Evolutionary conservation across 2,113 vertebrate species (phyloP), one percentile per base, ranked within the genome.

Genomic region (Microcebus tavaratra): DNA sequence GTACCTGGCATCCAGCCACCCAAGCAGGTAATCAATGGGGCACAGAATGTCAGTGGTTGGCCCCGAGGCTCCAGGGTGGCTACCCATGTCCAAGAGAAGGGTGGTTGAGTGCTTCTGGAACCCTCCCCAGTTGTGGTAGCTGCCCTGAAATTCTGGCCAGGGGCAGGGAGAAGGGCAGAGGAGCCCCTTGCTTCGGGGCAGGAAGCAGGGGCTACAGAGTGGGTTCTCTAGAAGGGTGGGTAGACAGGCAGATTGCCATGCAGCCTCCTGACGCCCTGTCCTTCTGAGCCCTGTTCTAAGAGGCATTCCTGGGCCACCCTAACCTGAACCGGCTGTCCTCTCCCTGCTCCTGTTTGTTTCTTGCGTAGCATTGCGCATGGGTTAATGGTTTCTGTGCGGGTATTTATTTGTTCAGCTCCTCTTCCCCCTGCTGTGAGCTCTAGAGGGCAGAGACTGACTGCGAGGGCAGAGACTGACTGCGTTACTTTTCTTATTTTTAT

Each of bases 401-500:
- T 72, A 85, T 79, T 70, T 61, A 21, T 75, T 73, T 76, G 50
- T 55, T 89, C 68, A n/a, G 27, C 79, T 39, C 11, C 25, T 82
- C 39, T 34, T 42, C 50, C 63, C 34, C 10, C 4, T 7, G 11
- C 42, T 42, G 21, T 68, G 68, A 39, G n/a, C 81, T 67, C 59
- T 59, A 1, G 83, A 96, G 63, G 61, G 73, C 61, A 83, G 65
- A 68, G 45, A 65, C 27, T 42, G 42, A 42, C 42, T 5, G 42
- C 15, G 68, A 96, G 63, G 61, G 73, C 61, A 83, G 65, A 68
- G 45, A 65, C 27, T 42, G 39, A 42, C 39, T 55, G 12, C 6
- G 6, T 87, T 89, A 53, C 53, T 75, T 94, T 86, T 61, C 36
- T 79, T 93, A 53, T 48, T 70, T 94, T 83, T 61, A 50, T 79